Percentiles rank a stretch among this genome's conserved stretches.
These are phyloP conservation scores for Spisula solida DNA, from an alignment of 2,888 invertebrate genomes.

Conservation along the genomic window DNA sequence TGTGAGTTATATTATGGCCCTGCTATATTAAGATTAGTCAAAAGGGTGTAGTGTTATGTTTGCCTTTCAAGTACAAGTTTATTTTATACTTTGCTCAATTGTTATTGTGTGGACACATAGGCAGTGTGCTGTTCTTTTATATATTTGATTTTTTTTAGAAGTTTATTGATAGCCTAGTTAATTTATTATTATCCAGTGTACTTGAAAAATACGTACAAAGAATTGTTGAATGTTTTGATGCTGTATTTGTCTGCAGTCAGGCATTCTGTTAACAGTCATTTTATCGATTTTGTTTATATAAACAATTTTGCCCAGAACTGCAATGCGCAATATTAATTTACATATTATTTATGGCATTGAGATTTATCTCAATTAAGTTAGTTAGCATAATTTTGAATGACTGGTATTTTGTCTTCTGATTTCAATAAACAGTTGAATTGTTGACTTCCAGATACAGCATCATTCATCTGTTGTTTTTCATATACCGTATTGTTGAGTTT, in stretches of 20 bases:
- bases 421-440: background rate
- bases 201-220: no score
- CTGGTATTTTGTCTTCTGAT: no score
- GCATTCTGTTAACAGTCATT: background rate
- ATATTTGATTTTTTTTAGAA: background rate
- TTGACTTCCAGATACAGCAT: background rate
- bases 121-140: background rate
- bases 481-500: background rate
- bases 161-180: background rate
- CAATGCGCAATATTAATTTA: no score
- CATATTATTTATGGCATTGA: no score
- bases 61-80: background rate
- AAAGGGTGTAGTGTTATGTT: no score
- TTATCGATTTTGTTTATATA: background rate
- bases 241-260: background rate
- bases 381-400: background rate
- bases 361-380: background rate
- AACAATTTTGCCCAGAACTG: no score
- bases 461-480: background rate
- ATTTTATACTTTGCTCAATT: slow-evolving; percentile 1
- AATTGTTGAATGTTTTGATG: background rate
- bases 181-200: background rate
- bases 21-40: no score
- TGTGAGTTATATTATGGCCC: no score
- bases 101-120: background rate